Evolutionary conservation across 2,888 invertebrate species (phyloP), one percentile per base, ranked within the genome.

Genomic region (Folsomia manolachei): DNA sequence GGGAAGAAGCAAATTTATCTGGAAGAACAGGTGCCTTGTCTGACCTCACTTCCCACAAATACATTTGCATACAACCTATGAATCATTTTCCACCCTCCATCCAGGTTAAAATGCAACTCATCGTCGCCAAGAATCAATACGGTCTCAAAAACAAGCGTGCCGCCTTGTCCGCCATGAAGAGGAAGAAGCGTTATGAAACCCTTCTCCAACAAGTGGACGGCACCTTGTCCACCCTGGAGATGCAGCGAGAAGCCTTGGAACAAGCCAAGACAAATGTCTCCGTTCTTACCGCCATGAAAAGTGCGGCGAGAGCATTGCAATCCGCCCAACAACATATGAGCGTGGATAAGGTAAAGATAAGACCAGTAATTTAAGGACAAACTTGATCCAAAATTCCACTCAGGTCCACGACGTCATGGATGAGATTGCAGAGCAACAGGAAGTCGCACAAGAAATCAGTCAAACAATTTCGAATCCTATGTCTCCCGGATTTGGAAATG

Each of bases 401-500:
- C 86, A 24, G 81, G 87, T 88, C 2, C 87, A 88, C 80, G 86
- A 87, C 78, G 81, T 88, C 70, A 87, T 88, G 87, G 88, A 88
- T 80, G 87, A 88, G 78, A 85, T 88, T 27, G 86, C 86, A 19
- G 88, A 88, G 81, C 88, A 88, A 81, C 87, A 88, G 80, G 87
- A 87, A 76, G 83, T 88, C 51, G 86, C 87, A 19, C 84, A 85
- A 76, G 88, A 88, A 82, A 87, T 88, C 60, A 85, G 86, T 27
- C 86, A 86, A 71, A 87, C 87, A n/a, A 87, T 88, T 75, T 85
- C 86, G 23, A 85, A 85, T 78, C 87, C 87, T 19, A 83, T 85
- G 66, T 86, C 19, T 1, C 4, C 86, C 19, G 85, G 83, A 77
- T 39, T 39, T 39, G 83, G 82, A 24, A 81, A 83, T 70, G 86